phyloP scores from a whole-genome alignment of 2,888 invertebrate genomes.

The Tenthredo distinguenda region DNA sequence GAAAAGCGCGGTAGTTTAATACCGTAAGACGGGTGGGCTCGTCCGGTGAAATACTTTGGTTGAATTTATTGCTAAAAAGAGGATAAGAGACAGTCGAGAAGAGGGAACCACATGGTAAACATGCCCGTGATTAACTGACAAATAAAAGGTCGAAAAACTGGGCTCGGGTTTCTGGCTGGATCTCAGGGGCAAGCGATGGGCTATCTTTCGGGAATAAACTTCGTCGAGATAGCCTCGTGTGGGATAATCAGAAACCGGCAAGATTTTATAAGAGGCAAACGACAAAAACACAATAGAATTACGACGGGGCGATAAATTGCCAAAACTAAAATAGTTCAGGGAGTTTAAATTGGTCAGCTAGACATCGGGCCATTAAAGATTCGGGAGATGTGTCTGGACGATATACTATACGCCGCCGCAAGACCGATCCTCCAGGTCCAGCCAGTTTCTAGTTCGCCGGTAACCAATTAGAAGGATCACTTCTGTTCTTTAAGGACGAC shows the following conservation, averaged over 20 bases:
- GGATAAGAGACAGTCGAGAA: constrained; percentile 13
- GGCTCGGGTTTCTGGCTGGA: constrained; percentile 3
- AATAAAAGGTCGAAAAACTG: constrained; percentile 41
- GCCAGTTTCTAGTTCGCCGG: constrained; percentile 55
- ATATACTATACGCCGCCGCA: constrained; percentile 61
- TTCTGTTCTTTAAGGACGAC: constrained; percentile 43
- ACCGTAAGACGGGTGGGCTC: constrained; percentile 36
- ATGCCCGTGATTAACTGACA: constrained; percentile 35
- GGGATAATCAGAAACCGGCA: constrained; percentile 37
- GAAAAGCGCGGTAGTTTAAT: not conserved
- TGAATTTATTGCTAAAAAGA: constrained; percentile 37
- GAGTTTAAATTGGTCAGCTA: constrained; percentile 70
- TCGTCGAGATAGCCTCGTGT: not conserved
- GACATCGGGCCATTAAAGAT: constrained; percentile 64
- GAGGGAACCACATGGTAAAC: constrained; percentile 29
- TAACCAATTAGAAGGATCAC: constrained; percentile 71
- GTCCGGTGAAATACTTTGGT: constrained; percentile 24
- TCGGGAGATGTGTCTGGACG: constrained; percentile 68
- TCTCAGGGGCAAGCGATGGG: not conserved
- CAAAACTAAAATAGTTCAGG: constrained; percentile 67
- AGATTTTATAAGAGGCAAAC: constrained; percentile 44
- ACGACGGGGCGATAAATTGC: constrained; percentile 64
- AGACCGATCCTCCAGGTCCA: constrained; percentile 19
- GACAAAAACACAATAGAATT: constrained; percentile 57
- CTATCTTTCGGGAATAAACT: constrained; percentile 11